phyloP scores from a whole-genome alignment of 1,140 invertebrate species.

The Archivesica marissinica region DNA sequence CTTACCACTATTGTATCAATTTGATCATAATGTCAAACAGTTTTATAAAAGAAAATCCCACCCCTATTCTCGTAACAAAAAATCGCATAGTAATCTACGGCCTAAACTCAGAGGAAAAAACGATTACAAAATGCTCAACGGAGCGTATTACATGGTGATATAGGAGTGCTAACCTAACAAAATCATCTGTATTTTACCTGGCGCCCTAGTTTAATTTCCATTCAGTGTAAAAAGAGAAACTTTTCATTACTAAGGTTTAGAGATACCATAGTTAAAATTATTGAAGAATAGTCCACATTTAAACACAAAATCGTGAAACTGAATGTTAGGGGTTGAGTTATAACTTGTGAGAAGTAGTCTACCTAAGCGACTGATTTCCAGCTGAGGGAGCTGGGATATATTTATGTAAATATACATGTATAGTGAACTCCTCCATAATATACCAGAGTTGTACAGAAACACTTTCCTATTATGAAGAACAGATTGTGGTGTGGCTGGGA shows the following conservation, averaged over 20 bases:
- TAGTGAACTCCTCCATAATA: too few species aligned
- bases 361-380: too few species aligned
- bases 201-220: constrained; percentile 26
- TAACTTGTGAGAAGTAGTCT: too few species aligned
- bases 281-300: too few species aligned
- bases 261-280: background rate
- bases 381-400: too few species aligned
- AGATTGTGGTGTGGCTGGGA: too few species aligned
- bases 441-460: too few species aligned
- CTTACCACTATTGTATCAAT: constrained; percentile 54
- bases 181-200: constrained; percentile 44
- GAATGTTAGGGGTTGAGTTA: too few species aligned
- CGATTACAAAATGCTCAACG: constrained; percentile 14
- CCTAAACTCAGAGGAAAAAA: background rate
- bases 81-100: constrained; percentile 5
- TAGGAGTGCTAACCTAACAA: constrained; percentile 12
- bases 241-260: background rate
- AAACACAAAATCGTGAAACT: too few species aligned
- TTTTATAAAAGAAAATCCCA: constrained; percentile 56
- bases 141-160: constrained; percentile 32
- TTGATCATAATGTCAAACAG: constrained; percentile 61
- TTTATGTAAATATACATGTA: too few species aligned
- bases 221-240: background rate
- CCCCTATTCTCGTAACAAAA: constrained; percentile 57
- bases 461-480: too few species aligned